phyloP scores from a whole-genome alignment of 1,140 invertebrate species.

The Arctopsyche grandis region DNA sequence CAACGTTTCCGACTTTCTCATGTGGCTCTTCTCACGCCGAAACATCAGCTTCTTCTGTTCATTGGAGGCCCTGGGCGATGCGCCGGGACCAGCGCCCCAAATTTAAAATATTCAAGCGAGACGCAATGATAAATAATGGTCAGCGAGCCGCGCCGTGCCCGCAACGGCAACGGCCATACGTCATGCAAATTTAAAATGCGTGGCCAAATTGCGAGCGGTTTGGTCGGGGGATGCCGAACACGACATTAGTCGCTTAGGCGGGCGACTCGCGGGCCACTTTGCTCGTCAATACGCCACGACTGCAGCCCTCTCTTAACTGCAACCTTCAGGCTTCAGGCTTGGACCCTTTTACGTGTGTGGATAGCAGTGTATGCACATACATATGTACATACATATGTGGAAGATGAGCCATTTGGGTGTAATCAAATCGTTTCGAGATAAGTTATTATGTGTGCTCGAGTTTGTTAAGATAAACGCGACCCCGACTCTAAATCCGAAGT shows the following conservation, averaged over 20 bases:
- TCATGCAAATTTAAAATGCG: conserved; percentile 44
- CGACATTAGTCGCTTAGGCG: conserved; percentile 5
- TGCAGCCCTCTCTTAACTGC: too few species aligned
- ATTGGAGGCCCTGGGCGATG: conserved; percentile 50
- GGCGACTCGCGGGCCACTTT: background rate
- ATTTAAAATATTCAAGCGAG: conserved; percentile 49
- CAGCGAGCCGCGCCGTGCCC: background rate
- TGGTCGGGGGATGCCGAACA: background rate
- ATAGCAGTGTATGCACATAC: too few species aligned
- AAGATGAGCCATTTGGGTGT: too few species aligned
- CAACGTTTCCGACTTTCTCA: conserved; percentile 48
- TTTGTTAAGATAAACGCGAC: too few species aligned
- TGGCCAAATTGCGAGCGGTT: conserved; percentile 34
- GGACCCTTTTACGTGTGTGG: too few species aligned
- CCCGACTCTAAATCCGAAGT: too few species aligned
- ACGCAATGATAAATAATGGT: conserved; percentile 44
- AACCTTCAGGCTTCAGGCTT: too few species aligned
- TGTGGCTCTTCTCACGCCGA: conserved; percentile 47
- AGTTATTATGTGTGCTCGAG: too few species aligned
- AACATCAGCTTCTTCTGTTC: conserved; percentile 49
- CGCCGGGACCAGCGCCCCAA: conserved; percentile 43
- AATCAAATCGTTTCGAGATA: too few species aligned
- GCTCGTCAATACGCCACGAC: too few species aligned
- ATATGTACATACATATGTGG: too few species aligned
- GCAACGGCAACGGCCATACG: conserved; percentile 28